These are phyloP conservation scores for Alca torda DNA, from an alignment of 2,797 vertebrate species.

Conservation along the genomic window DNA sequence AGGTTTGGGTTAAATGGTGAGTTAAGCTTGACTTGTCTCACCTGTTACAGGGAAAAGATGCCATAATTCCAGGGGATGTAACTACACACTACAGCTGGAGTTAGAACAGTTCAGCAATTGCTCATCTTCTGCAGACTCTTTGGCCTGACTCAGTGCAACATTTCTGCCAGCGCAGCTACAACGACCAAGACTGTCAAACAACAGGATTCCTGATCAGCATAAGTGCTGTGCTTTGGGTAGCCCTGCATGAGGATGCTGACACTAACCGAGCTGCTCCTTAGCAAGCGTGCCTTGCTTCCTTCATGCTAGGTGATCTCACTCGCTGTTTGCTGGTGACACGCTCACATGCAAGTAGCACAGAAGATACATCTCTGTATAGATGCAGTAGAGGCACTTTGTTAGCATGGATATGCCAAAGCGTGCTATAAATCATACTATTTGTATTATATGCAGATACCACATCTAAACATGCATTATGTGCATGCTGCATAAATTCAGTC, in stretches of 20 bases:
- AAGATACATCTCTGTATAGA: not conserved
- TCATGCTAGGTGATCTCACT: accelerated
- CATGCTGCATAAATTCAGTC: not conserved
- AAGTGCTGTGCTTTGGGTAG: accelerated
- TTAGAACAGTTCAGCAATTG: accelerated
- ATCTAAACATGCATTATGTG: not conserved
- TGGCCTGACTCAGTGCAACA: not conserved
- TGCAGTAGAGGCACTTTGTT: not conserved
- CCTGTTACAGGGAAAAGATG: not conserved
- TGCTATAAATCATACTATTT: not conserved
- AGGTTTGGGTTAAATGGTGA: not conserved
- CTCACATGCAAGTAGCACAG: accelerated
- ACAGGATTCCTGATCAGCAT: not conserved
- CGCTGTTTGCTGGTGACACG: not conserved
- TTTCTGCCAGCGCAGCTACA: not conserved
- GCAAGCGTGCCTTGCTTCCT: not conserved
- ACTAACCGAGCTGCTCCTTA: not conserved
- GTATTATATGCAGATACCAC: not conserved
- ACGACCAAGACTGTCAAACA: accelerated
- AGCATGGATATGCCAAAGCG: not conserved
- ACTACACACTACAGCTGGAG: not conserved
- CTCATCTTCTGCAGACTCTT: not conserved
- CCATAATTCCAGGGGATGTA: not conserved
- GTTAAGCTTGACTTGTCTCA: not conserved
- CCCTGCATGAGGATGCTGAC: accelerated